Evolutionary conservation across 2,888 invertebrate genomes (phyloP).

Genomic region (Euclidia mi): DNA sequence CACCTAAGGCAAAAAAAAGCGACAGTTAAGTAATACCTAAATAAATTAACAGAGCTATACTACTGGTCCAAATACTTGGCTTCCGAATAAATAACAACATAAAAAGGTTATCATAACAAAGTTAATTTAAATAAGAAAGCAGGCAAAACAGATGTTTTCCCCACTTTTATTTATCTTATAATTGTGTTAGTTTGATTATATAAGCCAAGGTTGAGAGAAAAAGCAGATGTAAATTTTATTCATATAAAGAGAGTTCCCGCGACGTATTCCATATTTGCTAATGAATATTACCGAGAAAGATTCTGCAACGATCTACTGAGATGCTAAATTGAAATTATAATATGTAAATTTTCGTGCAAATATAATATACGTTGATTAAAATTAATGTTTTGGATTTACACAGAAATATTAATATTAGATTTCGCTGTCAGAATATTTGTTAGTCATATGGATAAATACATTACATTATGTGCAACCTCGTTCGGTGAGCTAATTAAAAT

Average conservation of each 20-base stretch:
- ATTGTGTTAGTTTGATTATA: conserved; percentile 42
- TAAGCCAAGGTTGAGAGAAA: conserved; percentile 48
- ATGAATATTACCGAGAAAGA: conserved; percentile 66
- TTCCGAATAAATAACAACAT: not conserved
- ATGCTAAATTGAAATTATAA: conserved; percentile 47
- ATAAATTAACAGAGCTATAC: too few relatives aligned
- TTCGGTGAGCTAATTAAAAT: too few relatives aligned
- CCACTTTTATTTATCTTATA: conserved; percentile 28
- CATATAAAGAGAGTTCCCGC: conserved; percentile 58
- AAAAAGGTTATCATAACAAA: not conserved
- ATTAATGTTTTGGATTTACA: conserved; percentile 12
- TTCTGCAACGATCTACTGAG: conserved; percentile 50
- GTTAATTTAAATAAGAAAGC: not conserved
- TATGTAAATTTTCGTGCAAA: conserved; percentile 25
- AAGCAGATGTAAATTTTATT: conserved; percentile 75
- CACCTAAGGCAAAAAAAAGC: too few relatives aligned
- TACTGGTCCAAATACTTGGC: not conserved
- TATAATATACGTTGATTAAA: conserved; percentile 16
- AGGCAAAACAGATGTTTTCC: conserved; percentile 14
- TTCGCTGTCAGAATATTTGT: not conserved
- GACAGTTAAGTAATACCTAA: too few relatives aligned
- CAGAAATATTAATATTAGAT: conserved; percentile 3
- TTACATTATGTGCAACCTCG: too few relatives aligned
- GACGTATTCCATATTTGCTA: conserved; percentile 65
- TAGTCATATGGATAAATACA: too few relatives aligned